Evolutionary conservation across 2,888 invertebrate species (phyloP), one percentile per base, ranked within the genome.

Genomic region (Drosophila aldrichi): DNA sequence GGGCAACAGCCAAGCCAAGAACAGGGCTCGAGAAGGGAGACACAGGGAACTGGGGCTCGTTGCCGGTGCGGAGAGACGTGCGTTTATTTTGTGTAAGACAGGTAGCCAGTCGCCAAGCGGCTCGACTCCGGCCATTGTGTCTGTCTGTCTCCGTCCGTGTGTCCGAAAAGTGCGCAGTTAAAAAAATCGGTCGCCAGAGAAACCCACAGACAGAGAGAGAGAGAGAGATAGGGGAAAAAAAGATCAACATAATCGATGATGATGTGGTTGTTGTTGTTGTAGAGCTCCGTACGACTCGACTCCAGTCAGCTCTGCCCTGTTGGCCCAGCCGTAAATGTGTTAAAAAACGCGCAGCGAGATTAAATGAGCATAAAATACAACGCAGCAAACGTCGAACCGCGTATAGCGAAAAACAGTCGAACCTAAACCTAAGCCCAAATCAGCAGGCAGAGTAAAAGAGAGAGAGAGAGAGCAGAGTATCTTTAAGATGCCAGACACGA

Each of bases 71-170:
- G 60, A 43, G 76, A 61, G 67, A 81, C 78, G 86, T 86, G 88
- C 87, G 84, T 85, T 89, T 88, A 89, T 86, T 88, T 86, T 82
- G 86, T 89, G 86, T 86, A 86, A 86, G 89, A 86, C 86, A 86
- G 86, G 86, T 86, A 86, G 86, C 89, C 60, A 82, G 77, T 78
- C 74, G 78, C 68, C 77, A 74, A 72, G 78, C 66, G 70, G 77
- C 70, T 82, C 85, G 77, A 58, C 69, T 82, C 63, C 61, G 71
- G 67, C 70, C 81, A 70, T 80, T 38, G 32, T 86, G 85, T 82
- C 78, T 86, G 85, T 82, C 78, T 73, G 60, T 46, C 54, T 63
- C 52, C 69, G 49, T 52, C 51, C 32, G 36, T 64, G 9, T 70
- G 67, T 44, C 60, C 65, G 66, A 82, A 81, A 88, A 81, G 83